Conservation (phyloP, 2,888 invertebrate species). For the Brachyopa scutellaris region DNA sequence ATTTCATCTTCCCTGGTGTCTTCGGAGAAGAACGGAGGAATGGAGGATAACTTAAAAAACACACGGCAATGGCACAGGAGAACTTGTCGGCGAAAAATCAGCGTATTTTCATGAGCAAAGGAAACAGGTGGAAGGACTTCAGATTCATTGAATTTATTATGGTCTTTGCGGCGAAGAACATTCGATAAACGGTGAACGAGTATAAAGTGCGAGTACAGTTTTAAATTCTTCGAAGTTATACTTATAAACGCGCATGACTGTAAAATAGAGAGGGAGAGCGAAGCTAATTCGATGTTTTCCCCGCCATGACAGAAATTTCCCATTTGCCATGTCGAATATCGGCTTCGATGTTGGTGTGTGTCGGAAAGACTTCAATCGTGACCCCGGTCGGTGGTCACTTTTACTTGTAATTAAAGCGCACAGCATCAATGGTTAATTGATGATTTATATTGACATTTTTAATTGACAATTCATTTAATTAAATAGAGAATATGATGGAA, state of each 20-base stretch:
- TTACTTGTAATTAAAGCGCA: constrained; percentile 64
- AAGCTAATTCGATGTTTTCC: constrained; percentile 25
- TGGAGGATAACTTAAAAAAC: too few relatives aligned
- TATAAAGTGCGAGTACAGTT: too few relatives aligned
- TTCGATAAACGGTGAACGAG: too few relatives aligned
- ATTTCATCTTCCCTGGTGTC: constrained; percentile 8
- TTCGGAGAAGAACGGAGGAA: background rate
- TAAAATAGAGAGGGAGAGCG: background rate
- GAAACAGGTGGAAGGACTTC: constrained; percentile 64
- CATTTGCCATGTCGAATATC: too few relatives aligned
- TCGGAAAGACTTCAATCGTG: constrained; percentile 27
- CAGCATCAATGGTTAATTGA: constrained; percentile 60
- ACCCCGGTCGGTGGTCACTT: constrained; percentile 54
- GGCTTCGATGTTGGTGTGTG: constrained; percentile 3
- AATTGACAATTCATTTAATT: constrained; percentile 70
- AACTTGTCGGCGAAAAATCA: constrained; percentile 34
- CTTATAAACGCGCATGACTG: constrained; percentile 19
- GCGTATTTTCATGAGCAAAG: background rate
- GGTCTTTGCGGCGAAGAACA: background rate
- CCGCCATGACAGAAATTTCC: constrained; percentile 11
- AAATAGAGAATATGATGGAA: constrained; percentile 27
- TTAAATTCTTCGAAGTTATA: too few relatives aligned
- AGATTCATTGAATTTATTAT: constrained; percentile 5
- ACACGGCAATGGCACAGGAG: background rate
- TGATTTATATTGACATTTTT: constrained; percentile 71